phyloP scores from a whole-genome alignment of 2,113 vertebrate genomes.

The Mustelus asterias region DNA sequence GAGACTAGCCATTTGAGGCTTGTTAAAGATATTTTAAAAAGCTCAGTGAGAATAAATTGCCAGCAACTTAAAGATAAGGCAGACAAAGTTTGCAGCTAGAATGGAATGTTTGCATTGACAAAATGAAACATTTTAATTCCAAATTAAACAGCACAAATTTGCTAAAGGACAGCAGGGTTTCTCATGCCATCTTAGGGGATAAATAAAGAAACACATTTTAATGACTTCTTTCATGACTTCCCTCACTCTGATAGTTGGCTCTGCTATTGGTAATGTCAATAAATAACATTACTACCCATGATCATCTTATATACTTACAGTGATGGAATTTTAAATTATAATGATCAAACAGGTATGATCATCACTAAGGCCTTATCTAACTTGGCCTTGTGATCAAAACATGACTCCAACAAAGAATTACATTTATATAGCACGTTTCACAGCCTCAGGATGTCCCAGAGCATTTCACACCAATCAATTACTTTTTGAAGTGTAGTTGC shows the following conservation, averaged over 20 bases:
- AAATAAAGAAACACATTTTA: neutral
- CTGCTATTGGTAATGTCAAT: neutral
- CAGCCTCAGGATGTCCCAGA: neutral
- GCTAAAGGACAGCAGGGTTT: neutral
- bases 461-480: neutral
- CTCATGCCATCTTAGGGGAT: neutral
- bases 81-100: neutral
- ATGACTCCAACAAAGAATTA: neutral
- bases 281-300: neutral
- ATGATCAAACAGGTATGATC: neutral
- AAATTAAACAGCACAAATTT: conserved; percentile 9
- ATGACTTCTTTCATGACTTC: neutral
- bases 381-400: neutral
- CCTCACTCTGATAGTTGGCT: neutral
- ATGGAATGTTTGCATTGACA: neutral
- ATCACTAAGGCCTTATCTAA: neutral
- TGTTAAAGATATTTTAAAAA: neutral
- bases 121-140: neutral
- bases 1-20: neutral
- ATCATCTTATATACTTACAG: neutral
- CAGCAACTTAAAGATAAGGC: neutral
- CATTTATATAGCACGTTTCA: neutral
- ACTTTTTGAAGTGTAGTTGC: neutral
- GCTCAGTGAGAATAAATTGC: neutral
- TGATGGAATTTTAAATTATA: neutral